Evolutionary conservation across 2,797 vertebrate genomes (phyloP), one percentile per base, ranked within the genome.

Genomic region (Nyctalus aviator): DNA sequence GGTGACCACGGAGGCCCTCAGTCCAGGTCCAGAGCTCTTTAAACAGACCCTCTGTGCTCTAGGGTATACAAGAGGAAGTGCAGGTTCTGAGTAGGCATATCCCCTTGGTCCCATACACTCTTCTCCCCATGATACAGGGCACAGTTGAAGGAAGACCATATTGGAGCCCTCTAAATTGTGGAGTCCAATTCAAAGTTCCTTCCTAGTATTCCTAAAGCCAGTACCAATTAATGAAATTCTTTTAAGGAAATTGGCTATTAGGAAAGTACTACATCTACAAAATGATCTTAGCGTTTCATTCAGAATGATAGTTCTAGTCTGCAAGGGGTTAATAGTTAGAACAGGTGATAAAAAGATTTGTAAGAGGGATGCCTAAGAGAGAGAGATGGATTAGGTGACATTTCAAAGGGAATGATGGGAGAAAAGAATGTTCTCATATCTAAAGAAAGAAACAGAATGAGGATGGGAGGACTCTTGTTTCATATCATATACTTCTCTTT

Each of bases 381-480:
- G 35, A 92, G 77, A 72, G 20, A 57, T 37, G 4, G 9, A 68
- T 62, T 75, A 44, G 66, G 71, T 44, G 57, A 71, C 66, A 76
- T 64, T 69, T 91, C 50, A 35, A 77, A 90, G 21, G 41, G 32
- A 59, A 25, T 44, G 25, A 35, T 32, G 13, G 86, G 21, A 83
- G 37, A 84, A 95, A 93, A 90, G 57, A 85, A 76, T 46, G 12
- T 10, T 41, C 25, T 82, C 32, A 6, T 90, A 71, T 37, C 21
- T 66, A 93, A 95, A 79, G 23, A 79, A 84, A 84, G 72, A 84
- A 88, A 83, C 8, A 78, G 59, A 95, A 53, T 81, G 41, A 68
- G 53, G 32, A 50, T 18, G 14, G 21, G 59, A 81, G 27, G 23
- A 48, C 10, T 57, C n/a, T 4, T 66, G 17, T 83, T 86, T 88